A percentile compares a stretch with the other conserved stretches of the same genome.
These are phyloP conservation scores for Hydrozoanthus tunicans DNA, from an alignment of 64 coral and sea anemone species.

Conservation along the genomic window DNA sequence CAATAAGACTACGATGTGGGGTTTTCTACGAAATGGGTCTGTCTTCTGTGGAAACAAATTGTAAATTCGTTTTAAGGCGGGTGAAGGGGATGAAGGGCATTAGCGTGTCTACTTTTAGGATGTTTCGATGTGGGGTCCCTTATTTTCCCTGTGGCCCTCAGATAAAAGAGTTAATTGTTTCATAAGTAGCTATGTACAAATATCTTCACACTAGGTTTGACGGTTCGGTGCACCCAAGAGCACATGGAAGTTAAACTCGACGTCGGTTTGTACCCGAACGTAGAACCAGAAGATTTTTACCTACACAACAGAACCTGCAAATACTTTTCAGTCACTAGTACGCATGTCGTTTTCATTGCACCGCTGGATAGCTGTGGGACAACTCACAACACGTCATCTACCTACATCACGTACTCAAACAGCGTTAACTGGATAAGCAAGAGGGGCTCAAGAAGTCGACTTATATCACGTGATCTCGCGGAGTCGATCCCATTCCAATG, in stretches of 20 bases:
- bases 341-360: slow-evolving; percentile 31
- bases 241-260: slow-evolving; percentile 39
- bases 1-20: too few species aligned
- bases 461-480: slow-evolving; percentile 20
- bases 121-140: too few species aligned
- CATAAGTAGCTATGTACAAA: too few species aligned
- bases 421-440: slow-evolving; percentile 40
- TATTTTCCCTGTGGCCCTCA: too few species aligned
- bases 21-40: too few species aligned
- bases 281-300: slow-evolving; percentile 25
- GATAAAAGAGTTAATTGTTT: too few species aligned
- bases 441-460: not conserved
- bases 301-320: slow-evolving; percentile 11
- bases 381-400: not conserved
- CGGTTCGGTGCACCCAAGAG: not conserved
- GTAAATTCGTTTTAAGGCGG: too few species aligned
- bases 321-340: not conserved
- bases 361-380: slow-evolving; percentile 55
- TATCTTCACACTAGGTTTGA: slow-evolving; percentile 14
- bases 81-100: too few species aligned
- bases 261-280: not conserved
- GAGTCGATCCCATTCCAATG: slow-evolving; percentile 33
- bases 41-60: too few species aligned
- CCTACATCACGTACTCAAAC: not conserved
- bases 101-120: too few species aligned